Base-by-base conservation (phyloP, 2,888 invertebrate species). In the Heteromyza rotundicornis region DNA sequence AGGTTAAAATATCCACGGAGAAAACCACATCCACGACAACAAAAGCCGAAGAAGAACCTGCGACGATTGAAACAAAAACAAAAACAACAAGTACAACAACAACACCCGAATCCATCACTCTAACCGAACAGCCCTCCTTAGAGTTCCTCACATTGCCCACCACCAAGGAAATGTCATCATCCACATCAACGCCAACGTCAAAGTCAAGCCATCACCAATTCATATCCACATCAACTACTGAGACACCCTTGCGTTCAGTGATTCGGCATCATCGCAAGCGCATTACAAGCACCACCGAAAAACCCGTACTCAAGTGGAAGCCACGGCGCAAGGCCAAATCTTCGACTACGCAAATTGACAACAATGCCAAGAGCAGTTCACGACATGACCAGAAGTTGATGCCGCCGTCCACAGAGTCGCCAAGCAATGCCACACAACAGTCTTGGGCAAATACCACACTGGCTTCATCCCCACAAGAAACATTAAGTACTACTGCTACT, bases 261-360 rank as follows among this genome's bases (percentile, higher is more conserved):
- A 75, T 74, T 60, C 78, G 76, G 12, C 71, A 72, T 60, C 71
- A 75, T 1, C 66, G 62, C 14, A 68, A 70, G 10, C 5, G 5
- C 22, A n/a, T 12, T 2, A 64, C 62, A 22, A 67, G 64, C 53
- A 72, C 76, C 24, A 79, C 81, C 1, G 80, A 79, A 59, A 65
- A 74, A 32, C 77, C 82, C 0, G 65, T 77, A 20, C 64, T 75
- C 10, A 83, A 81, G 68, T 83, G 82, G 83, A 79, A 75, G 49
- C 80, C 77, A 32, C 75, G 78, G 22, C 74, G 75, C 54, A 80
- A 74, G 62, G 64, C 64, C 61, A 57, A 60, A 27, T 40, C 16
- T 17, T 20, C 36, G 12, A n/a, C n/a, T n/a, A n/a, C 22, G n/a
- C 20, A 57, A 50, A 32, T 20, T 1, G 0, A 36, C 12, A 47